phyloP scores from a whole-genome alignment of 2,113 vertebrate species.

The Gallinago paraguaiae region DNA sequence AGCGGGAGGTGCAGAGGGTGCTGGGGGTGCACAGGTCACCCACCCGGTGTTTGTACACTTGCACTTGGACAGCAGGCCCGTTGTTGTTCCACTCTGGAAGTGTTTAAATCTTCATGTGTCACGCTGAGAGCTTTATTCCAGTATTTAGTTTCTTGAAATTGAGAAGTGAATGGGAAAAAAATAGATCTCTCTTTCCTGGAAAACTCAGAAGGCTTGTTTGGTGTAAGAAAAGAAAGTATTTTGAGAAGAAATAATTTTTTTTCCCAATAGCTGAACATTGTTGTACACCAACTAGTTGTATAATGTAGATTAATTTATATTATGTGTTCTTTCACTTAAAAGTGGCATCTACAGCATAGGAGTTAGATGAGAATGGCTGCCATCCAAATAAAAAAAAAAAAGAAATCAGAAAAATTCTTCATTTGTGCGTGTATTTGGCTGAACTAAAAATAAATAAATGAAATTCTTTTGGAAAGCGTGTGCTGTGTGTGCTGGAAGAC shows the following conservation, averaged over 20 bases:
- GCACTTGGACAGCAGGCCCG: background rate
- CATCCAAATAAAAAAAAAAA: background rate
- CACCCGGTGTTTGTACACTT: background rate
- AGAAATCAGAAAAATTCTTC: background rate
- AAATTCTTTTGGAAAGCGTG: background rate
- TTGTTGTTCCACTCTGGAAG: background rate
- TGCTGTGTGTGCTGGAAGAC: background rate
- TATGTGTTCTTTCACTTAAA: background rate
- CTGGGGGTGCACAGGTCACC: background rate
- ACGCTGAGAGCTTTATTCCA: background rate
- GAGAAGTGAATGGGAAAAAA: background rate
- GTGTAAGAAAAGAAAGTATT: background rate
- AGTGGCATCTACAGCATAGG: background rate
- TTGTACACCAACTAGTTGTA: background rate
- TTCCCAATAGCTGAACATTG: background rate
- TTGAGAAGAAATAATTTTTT: background rate
- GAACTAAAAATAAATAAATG: background rate
- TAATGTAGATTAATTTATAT: background rate
- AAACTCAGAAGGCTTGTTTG: background rate
- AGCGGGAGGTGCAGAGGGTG: background rate
- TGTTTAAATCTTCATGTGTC: background rate
- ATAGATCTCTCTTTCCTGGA: background rate
- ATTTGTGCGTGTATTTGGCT: background rate
- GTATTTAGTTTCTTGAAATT: background rate
- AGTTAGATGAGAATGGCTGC: background rate